Base-by-base conservation (phyloP, 2,888 invertebrate genomes). In the Drosophila engyochracea region DNA sequence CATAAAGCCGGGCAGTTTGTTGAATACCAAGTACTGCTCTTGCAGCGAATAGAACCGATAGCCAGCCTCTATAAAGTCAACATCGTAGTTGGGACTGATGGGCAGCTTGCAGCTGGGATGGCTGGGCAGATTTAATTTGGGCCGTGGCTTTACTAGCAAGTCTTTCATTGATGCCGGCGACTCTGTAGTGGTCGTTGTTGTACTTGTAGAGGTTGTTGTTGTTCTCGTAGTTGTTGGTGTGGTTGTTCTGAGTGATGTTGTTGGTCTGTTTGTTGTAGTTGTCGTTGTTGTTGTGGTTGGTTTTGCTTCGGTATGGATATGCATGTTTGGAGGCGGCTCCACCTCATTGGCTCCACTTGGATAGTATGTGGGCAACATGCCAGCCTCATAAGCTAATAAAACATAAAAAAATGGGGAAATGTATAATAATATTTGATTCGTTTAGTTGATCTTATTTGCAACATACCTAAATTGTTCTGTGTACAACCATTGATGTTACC, bases 11-110 rank as follows among this genome's bases (percentile, higher is more conserved):
- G 95, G 95, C 68, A 96, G 91, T 53, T 94, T 94, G 30, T 94
- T 93, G 91, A 96, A 97, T 91, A 97, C 97, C 54, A 97, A 94
- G 73, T 97, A 95, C 92, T 95, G 95, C 74, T 95, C 95, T 30
- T 95, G 95, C 0, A 96, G 95, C 44, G 88, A 93, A 65, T 91
- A 91, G 92, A 90, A 94, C 5, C 91, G 92, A 82, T 92, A 93
- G 25, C 93, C 93, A 0, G 90, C 91, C 35, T 93, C 91, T 1
- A 73, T 75, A 41, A 89, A 92, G 65, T 89, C 91, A 4, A 92
- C 92, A 76, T 93, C 93, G 47, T 85, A 92, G 63, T 93, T 91
- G 28, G 94, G 93, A 61, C 91, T 90, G 7, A 91, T 74, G 16
- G 94, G 93, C 6, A 94, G 69, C 49, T 87, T 91, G 76, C 94